phyloP scores from a whole-genome alignment of 1,140 invertebrate genomes.

The Zaprionus africanus region DNA sequence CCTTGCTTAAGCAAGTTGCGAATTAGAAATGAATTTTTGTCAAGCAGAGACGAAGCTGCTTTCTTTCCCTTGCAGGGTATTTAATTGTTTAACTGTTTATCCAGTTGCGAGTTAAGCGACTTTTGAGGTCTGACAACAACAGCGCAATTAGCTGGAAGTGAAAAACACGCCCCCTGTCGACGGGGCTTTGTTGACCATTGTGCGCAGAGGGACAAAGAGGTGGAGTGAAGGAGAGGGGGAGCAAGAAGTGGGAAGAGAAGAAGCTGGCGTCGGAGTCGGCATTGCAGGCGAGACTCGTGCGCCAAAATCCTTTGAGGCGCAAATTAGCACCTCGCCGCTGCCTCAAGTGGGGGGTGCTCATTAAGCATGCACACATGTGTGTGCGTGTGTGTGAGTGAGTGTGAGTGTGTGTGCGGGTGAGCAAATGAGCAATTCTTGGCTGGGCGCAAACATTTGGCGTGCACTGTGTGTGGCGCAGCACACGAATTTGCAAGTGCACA shows the following conservation, averaged over 20 bases:
- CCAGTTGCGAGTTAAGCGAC: constrained; percentile 1
- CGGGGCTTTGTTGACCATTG: constrained; percentile 38
- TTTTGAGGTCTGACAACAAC: background rate
- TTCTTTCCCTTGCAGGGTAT: background rate
- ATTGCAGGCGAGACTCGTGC: constrained; percentile 45
- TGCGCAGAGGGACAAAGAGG: background rate
- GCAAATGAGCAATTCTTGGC: constrained; percentile 48
- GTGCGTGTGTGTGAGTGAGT: constrained; percentile 4
- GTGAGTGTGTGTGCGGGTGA: constrained; percentile 15
- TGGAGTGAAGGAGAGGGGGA: background rate
- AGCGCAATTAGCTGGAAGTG: constrained; percentile 18
- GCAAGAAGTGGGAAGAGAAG: background rate
- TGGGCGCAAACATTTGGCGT: constrained; percentile 47
- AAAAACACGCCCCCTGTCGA: constrained; percentile 15
- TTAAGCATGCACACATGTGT: constrained; percentile 60
- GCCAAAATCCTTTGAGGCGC: constrained; percentile 73
- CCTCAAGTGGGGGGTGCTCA: constrained; percentile 46
- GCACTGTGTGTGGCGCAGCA: constrained; percentile 32
- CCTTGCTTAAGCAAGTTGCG: background rate
- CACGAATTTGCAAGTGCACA: constrained; percentile 34
- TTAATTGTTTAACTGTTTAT: background rate
- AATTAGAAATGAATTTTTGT: background rate
- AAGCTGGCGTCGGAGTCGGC: background rate
- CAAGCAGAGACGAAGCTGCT: background rate
- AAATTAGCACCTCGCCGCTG: constrained; percentile 70